These are phyloP conservation scores for Acinonyx jubatus DNA, from an alignment of 2,113 vertebrate species.

Conservation along the genomic window DNA sequence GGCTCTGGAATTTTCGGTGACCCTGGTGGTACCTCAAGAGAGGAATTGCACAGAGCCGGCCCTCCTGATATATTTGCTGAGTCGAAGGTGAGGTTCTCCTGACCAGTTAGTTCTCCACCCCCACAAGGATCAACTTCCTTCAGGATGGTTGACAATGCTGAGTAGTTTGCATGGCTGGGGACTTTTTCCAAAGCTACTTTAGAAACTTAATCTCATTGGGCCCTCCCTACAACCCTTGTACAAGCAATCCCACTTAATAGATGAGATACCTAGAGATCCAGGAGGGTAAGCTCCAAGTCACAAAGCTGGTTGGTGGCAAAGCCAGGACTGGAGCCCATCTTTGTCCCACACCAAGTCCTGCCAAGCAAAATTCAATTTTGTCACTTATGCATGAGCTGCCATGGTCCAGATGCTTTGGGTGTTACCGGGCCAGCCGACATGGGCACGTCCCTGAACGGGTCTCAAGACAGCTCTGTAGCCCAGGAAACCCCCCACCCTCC, in stretches of 20 bases:
- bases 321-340: not conserved
- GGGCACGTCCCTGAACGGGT: not conserved
- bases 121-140: not conserved
- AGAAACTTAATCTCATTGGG: not conserved
- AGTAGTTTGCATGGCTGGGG: not conserved
- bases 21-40: not conserved
- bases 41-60: not conserved
- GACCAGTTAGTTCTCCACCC: not conserved
- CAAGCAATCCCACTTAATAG: not conserved
- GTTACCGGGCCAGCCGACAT: not conserved
- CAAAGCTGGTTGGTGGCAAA: not conserved
- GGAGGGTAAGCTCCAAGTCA: not conserved
- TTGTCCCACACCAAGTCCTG: not conserved
- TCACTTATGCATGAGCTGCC: not conserved
- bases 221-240: not conserved
- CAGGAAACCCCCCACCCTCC: not conserved
- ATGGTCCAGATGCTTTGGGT: not conserved
- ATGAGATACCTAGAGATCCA: not conserved
- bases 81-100: not conserved
- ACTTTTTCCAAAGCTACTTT: not conserved
- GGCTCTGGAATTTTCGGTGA: slow-evolving; percentile 9
- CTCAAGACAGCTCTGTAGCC: not conserved
- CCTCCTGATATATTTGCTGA: not conserved
- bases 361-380: not conserved
- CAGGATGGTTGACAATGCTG: not conserved